Conservation (phyloP, 2,113 vertebrate genomes). For the cattle (Bos taurus) region DNA sequence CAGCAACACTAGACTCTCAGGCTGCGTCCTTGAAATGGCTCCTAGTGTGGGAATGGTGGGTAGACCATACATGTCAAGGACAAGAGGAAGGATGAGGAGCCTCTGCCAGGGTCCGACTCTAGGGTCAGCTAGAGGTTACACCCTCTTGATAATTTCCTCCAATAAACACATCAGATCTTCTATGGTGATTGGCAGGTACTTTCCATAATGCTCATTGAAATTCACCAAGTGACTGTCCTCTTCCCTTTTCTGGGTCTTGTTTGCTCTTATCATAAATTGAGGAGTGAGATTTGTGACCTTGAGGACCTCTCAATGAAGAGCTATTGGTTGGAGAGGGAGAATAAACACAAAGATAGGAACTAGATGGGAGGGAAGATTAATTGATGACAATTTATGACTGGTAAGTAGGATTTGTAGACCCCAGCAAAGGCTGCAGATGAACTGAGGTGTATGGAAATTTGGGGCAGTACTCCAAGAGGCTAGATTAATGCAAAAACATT, state of each 20-base stretch:
- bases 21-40: not conserved
- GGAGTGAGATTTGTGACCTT: not conserved
- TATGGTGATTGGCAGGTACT: not conserved
- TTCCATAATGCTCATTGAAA: not conserved
- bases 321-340: not conserved
- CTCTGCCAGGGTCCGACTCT: not conserved
- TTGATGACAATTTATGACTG: not conserved
- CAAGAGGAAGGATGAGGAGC: not conserved
- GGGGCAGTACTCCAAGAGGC: not conserved
- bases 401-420: not conserved
- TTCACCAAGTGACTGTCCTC: not conserved
- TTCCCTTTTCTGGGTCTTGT: not conserved
- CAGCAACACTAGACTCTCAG: not conserved
- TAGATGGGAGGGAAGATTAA: not conserved
- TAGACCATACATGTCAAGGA: too few species aligned
- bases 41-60: not conserved
- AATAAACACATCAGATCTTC: not conserved
- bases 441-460: rapidly evolving
- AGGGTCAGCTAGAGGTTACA: not conserved
- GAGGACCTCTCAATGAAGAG: not conserved
- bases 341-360: not conserved
- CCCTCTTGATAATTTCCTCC: not conserved
- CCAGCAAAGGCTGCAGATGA: not conserved
- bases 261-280: not conserved
- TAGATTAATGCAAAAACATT: not conserved